Percentiles rank a stretch among this genome's conserved stretches.
Conservation (phyloP, 2,113 vertebrate genomes). For the Dasypus novemcinctus region DNA sequence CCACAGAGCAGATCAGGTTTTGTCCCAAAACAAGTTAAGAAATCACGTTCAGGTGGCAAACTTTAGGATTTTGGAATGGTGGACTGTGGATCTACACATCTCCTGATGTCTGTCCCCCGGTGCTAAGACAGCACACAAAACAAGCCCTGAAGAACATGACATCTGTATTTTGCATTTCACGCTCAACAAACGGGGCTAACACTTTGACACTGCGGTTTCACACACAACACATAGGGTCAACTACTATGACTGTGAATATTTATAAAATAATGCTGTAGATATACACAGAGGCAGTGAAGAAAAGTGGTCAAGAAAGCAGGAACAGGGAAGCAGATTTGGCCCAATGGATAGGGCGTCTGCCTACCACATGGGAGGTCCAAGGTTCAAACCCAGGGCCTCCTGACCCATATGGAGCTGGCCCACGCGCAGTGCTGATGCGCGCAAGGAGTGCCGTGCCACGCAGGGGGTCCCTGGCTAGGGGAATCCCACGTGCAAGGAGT, state of each 20-base stretch:
- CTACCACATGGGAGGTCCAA: no score
- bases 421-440: no score
- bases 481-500: no score
- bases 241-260: accelerated
- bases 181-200: accelerated
- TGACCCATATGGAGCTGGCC: no score
- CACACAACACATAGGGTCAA: accelerated
- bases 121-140: not conserved
- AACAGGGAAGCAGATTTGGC: no score
- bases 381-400: no score
- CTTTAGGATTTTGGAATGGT: not conserved
- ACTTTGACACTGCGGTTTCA: not conserved
- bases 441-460: no score
- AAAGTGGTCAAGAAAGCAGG: no score
- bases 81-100: not conserved
- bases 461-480: no score
- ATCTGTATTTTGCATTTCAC: not conserved
- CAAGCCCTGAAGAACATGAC: no score
- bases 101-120: not conserved
- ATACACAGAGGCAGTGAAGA: not conserved
- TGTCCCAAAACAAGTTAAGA: no score
- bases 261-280: not conserved
- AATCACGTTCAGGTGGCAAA: not conserved
- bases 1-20: not conserved
- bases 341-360: no score